Conservation (phyloP, 2,888 invertebrate species). For the Merodon equestris region DNA sequence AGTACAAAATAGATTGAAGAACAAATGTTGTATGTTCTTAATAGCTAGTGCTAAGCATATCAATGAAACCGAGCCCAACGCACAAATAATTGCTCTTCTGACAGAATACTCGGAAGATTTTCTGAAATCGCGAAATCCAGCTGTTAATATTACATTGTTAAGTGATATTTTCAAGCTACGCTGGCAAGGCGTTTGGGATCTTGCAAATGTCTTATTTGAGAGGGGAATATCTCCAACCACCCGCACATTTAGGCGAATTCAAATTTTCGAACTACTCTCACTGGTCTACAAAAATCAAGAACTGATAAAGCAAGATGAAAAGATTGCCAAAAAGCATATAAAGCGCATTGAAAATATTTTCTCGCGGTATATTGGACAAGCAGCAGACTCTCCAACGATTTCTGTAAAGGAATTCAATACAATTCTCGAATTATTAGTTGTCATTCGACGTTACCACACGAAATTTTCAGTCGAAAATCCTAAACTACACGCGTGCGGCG, state of each 20-base stretch:
- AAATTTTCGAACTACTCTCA: slow-evolving; percentile 84
- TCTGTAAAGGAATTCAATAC: slow-evolving; percentile 72
- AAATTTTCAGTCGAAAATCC: slow-evolving; percentile 65
- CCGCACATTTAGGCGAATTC: slow-evolving; percentile 84
- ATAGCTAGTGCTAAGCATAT: slow-evolving; percentile 70
- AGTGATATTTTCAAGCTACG: slow-evolving; percentile 83
- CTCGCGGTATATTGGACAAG: slow-evolving; percentile 59
- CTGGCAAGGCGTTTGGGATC: slow-evolving; percentile 83
- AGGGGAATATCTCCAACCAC: slow-evolving; percentile 82
- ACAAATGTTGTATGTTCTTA: slow-evolving; percentile 73
- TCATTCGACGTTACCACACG: slow-evolving; percentile 69
- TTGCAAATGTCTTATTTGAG: slow-evolving; percentile 81
- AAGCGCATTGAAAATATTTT: slow-evolving; percentile 71
- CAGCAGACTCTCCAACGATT: slow-evolving; percentile 53
- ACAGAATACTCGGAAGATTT: slow-evolving; percentile 73
- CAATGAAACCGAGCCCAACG: slow-evolving; percentile 25
- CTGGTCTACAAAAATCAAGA: slow-evolving; percentile 82
- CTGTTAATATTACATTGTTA: slow-evolving; percentile 83
- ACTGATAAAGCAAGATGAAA: slow-evolving; percentile 70
- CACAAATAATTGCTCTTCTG: slow-evolving; percentile 69
- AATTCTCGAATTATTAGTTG: slow-evolving; percentile 70
- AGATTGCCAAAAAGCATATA: slow-evolving; percentile 67
- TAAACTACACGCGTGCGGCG: slow-evolving; percentile 38
- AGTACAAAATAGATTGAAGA: slow-evolving; percentile 71
- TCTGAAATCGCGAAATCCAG: slow-evolving; percentile 73